Evolutionary conservation across 1,140 invertebrate genomes (phyloP), one percentile per base, ranked within the genome.

Genomic region (Oncopeltus fasciatus): DNA sequence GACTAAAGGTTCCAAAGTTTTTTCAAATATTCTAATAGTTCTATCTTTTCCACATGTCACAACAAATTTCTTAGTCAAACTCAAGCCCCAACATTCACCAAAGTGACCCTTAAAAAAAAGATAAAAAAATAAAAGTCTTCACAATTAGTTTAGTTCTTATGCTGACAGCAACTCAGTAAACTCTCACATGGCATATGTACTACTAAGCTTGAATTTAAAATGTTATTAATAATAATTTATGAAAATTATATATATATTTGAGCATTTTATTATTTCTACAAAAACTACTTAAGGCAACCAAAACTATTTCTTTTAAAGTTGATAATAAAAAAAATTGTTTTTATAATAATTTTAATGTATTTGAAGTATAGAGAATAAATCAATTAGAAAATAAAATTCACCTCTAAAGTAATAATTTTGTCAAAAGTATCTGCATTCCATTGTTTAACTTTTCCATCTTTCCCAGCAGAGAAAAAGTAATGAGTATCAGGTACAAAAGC

Each of bases 371-470:
- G 26, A 43, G 18, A 59, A 18, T 24, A 49, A 61, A 61, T 49
- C 14, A 31, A 56, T 2, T 16, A 47, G 14, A 38, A 8, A 38
- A 38, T 38, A 59, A 33, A 28, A 63, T 61, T 73, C 78, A 90
- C 90, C 74, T 89, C 80, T n/a, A 98, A 73, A 0, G 92, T 95
- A 9, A 87, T 76, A 60, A 97, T 92, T 75, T 92, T 90, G 68
- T 93, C 81, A 72, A 90, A 98, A 57, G 79, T 88, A 72, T 98
- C 95, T 0, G 83, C 93, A 77, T 99, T 95, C 95, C 96, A 99
- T 73, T 98, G 85, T 74, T 96, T 97, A 0, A 98, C 76, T 71
- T 86, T 87, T 1, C 90, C 90, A 76, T 99, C 95, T 75, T 92
- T 95, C 0, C 92, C 89, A 62, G 83, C 86, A 2, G 90, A 88